These are phyloP conservation scores for Chironomus riparius DNA, from an alignment of 2,888 invertebrate genomes.

Conservation along the genomic window DNA sequence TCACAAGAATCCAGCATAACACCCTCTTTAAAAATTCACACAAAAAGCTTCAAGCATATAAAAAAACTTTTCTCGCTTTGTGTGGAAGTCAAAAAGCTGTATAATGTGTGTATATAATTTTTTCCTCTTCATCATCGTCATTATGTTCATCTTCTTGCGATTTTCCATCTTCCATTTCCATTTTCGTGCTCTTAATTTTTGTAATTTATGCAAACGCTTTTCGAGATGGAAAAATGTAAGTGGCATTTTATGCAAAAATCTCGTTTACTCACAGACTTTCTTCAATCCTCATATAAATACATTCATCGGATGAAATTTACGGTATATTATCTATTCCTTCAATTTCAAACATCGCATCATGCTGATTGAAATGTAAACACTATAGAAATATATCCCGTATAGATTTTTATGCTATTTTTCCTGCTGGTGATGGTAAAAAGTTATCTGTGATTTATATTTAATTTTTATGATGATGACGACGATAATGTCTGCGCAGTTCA, in stretches of 20 bases:
- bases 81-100: no score
- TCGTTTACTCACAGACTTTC: neutral
- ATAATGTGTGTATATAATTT: neutral
- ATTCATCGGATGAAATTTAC: neutral
- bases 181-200: neutral
- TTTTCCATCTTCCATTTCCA: neutral
- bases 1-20: no score
- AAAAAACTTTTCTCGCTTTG: no score
- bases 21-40: no score
- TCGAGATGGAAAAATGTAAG: neutral
- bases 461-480: neutral
- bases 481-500: no score
- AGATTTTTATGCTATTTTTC: no score
- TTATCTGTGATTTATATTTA: neutral
- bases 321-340: slow-evolving; percentile 1
- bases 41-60: no score
- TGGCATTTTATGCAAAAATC: neutral
- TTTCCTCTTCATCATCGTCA: neutral
- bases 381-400: neutral
- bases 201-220: neutral
- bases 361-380: neutral
- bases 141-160: neutral
- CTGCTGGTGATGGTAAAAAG: no score
- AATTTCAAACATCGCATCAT: neutral
- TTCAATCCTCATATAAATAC: neutral